Evolutionary conservation across 2,888 invertebrate genomes (phyloP), one percentile per base, ranked within the genome.

Genomic region (Capitulum mitella): DNA sequence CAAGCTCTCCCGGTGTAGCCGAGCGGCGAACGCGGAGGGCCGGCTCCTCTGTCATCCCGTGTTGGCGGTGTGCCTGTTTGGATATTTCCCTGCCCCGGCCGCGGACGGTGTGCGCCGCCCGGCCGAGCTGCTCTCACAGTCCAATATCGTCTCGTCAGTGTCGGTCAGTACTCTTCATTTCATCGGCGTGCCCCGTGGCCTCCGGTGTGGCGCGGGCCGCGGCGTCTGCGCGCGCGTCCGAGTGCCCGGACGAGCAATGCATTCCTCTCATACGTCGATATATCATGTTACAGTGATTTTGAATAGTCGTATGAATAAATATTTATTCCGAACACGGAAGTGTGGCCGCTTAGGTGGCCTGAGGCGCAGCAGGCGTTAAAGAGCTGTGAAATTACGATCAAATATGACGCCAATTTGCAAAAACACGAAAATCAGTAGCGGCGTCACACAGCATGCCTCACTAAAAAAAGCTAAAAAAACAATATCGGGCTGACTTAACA

Each of bases 261-360:
- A 40, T 70, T 70, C 70, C 70, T 70, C 70, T 70, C 70, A 70
- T 70, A 70, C 70, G 70, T 70, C 70, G 26, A 70, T 64, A 70
- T 70, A 37, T 70, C 70, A 70, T 70, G 70, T 70, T 70, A 70
- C 70, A 40, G 70, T 70, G 70, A 70, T 70, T 70, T 64, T 70
- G 40, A 70, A 70, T 70, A 70, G 70, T 70, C 70, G 70, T 70
- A 70, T 12, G 70, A 70, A 70, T 70, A 70, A 37, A 70, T 70
- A 70, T 70, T 70, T 70, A 70, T 70, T 70, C 70, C 70, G 40
- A 40, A n/a, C 40, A n/a, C n/a, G n/a, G n/a, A n/a, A n/a, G n/a
- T n/a, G n/a, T n/a, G n/a, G n/a, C n/a, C n/a, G n/a, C n/a, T n/a
- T n/a, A n/a, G n/a, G n/a, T n/a, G n/a, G n/a, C n/a, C n/a, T n/a